Evolutionary conservation across 2,888 invertebrate genomes (phyloP).

Genomic region (Germaria angustata): DNA sequence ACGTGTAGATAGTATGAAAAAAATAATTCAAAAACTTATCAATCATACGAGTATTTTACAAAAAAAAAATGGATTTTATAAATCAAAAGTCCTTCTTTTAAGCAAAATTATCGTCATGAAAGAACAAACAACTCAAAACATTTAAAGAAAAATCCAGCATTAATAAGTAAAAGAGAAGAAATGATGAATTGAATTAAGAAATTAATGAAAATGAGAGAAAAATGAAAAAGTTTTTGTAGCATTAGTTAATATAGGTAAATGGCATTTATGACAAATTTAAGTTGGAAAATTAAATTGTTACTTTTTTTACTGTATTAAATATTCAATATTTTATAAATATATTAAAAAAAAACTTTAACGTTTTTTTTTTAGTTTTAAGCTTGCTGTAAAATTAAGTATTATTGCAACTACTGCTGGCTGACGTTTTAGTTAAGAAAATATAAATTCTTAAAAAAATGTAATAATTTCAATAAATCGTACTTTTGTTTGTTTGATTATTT

Average conservation of each 20-base stretch:
- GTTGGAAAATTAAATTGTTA: conserved; percentile 28
- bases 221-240: conserved; percentile 60
- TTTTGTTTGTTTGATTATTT: not conserved
- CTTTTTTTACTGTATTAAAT: not conserved
- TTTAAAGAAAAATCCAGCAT: conserved; percentile 7
- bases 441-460: not conserved
- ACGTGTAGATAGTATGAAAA: conserved; percentile 19
- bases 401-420: conserved; percentile 16
- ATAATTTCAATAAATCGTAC: not conserved
- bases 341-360: conserved; percentile 3
- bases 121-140: not conserved
- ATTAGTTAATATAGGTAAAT: conserved; percentile 65
- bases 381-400: not conserved
- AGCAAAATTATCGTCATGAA: not conserved
- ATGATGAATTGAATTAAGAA: conserved; percentile 6
- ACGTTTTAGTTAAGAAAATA: conserved; percentile 22
- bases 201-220: conserved; percentile 7
- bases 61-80: conserved; percentile 17
- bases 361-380: too few relatives aligned
- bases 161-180: not conserved
- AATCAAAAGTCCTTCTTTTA: not conserved
- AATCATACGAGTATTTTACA: not conserved
- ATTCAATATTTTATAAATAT: conserved; percentile 31
- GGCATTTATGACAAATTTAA: conserved; percentile 60
- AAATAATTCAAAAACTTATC: not conserved